A percentile compares a stretch with the other conserved stretches of the same genome.
phyloP scores from a whole-genome alignment of 2,888 invertebrate genomes.

The Leucoptera coffeella region DNA sequence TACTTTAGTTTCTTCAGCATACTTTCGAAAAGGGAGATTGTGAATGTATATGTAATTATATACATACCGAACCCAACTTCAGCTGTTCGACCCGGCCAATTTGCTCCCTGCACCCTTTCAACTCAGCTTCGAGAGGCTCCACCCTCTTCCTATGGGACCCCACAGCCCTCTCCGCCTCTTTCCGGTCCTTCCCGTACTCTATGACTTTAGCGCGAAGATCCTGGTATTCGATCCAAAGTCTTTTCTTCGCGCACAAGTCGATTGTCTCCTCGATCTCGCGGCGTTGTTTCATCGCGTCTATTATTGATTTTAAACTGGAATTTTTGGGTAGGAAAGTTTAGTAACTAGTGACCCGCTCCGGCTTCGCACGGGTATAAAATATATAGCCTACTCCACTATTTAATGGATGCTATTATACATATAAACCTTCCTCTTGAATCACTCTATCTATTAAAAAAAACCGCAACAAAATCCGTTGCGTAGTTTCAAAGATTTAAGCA shows the following conservation, averaged over 20 bases:
- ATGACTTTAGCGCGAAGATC: constrained; percentile 41
- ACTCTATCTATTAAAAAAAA: too few species aligned
- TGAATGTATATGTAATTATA: too few species aligned
- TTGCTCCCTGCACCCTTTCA: constrained; percentile 30
- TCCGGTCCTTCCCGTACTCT: constrained; percentile 39
- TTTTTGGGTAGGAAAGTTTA: neutral
- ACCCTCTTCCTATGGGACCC: constrained; percentile 26
- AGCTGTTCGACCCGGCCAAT: constrained; percentile 23
- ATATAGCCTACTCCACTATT: too few species aligned
- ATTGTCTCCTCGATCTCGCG: constrained; percentile 59
- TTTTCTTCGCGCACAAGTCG: constrained; percentile 58
- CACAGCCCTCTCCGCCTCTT: constrained; percentile 20
- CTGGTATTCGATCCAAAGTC: constrained; percentile 61
- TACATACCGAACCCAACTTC: constrained; percentile 23
- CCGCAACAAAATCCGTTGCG: too few species aligned
- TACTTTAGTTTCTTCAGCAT: too few species aligned
- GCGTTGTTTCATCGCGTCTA: constrained; percentile 64
- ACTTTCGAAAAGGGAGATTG: too few species aligned
- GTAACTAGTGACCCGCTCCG: too few species aligned
- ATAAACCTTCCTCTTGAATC: too few species aligned
- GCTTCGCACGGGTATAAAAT: too few species aligned
- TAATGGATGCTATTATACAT: too few species aligned
- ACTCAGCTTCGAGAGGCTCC: constrained; percentile 40
- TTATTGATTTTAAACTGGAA: constrained; percentile 53
- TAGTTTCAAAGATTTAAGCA: too few species aligned